Percentiles rank a stretch among this genome's conserved stretches.
Conservation (phyloP, 2,113 vertebrate genomes). For the Bungarus multicinctus region DNA sequence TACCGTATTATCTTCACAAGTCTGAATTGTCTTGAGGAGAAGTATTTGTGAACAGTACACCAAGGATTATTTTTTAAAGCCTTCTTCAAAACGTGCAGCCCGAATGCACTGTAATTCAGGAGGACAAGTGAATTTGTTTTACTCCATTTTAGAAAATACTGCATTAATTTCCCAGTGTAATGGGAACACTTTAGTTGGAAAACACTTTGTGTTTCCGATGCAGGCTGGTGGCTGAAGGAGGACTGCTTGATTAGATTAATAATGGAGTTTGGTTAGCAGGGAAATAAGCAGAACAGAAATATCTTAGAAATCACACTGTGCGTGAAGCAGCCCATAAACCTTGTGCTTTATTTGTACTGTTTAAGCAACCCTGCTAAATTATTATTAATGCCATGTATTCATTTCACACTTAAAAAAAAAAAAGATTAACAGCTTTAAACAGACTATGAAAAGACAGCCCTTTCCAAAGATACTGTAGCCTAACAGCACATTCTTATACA, state of each 20-base stretch:
- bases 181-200: constrained; percentile 34
- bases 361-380: neutral
- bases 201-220: constrained; percentile 27
- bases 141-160: constrained; percentile 27
- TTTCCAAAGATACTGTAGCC: neutral
- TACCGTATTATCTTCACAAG: neutral
- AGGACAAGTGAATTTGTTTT: constrained; percentile 25
- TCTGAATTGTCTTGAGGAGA: neutral
- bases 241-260: neutral
- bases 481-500: neutral
- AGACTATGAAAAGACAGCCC: neutral
- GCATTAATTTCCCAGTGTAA: constrained; percentile 25
- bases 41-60: constrained; percentile 16
- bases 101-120: constrained; percentile 23
- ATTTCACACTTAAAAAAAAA: neutral
- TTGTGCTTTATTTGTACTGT: neutral
- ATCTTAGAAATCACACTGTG: constrained; percentile 19
- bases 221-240: constrained; percentile 37
- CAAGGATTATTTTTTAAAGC: neutral
- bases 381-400: neutral
- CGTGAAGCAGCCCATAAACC: constrained; percentile 22
- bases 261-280: constrained; percentile 32
- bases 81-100: neutral
- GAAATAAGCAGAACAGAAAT: constrained; percentile 22
- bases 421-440: neutral